Percentiles rank a stretch among this genome's conserved stretches.
phyloP scores from a whole-genome alignment of 2,888 invertebrate genomes.

The Ophion slaviceki region DNA sequence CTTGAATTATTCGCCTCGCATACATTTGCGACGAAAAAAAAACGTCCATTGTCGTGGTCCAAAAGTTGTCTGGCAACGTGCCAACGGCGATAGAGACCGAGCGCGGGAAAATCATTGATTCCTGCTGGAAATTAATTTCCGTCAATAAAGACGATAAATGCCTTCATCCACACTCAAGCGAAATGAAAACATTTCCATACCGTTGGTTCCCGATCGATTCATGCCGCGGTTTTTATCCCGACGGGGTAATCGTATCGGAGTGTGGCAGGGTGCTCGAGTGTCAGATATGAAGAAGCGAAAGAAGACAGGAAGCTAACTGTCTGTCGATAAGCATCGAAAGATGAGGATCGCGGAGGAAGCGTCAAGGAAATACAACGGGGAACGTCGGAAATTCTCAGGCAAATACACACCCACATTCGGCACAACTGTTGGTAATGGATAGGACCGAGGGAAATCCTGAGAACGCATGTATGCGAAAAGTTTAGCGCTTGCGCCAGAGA shows the following conservation, averaged over 20 bases:
- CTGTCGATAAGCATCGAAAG: conserved; percentile 16
- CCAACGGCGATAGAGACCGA: conserved; percentile 25
- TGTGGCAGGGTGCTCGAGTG: background rate
- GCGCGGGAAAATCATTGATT: conserved; percentile 25
- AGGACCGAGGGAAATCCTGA: conserved; percentile 28
- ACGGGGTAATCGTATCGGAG: background rate
- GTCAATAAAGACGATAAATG: background rate
- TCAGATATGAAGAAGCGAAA: conserved; percentile 2
- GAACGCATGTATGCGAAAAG: conserved; percentile 60
- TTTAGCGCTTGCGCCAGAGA: conserved; percentile 78
- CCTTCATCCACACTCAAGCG: background rate
- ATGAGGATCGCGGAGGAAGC: conserved; percentile 18
- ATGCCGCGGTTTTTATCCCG: background rate
- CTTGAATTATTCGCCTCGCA: conserved; percentile 12
- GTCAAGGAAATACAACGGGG: conserved; percentile 18
- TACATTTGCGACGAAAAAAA: conserved; percentile 11
- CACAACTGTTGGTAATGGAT: conserved; percentile 25
- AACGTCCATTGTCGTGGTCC: conserved; percentile 11
- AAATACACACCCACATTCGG: conserved; percentile 20
- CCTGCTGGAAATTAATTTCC: conserved; percentile 27
- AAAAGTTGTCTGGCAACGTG: conserved; percentile 21
- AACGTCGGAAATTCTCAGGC: conserved; percentile 25
- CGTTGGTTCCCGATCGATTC: background rate
- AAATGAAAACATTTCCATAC: conserved; percentile 4
- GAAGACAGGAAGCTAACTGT: conserved; percentile 7